Conservation (phyloP, 2,113 vertebrate genomes). For the Anoura caudifer region DNA sequence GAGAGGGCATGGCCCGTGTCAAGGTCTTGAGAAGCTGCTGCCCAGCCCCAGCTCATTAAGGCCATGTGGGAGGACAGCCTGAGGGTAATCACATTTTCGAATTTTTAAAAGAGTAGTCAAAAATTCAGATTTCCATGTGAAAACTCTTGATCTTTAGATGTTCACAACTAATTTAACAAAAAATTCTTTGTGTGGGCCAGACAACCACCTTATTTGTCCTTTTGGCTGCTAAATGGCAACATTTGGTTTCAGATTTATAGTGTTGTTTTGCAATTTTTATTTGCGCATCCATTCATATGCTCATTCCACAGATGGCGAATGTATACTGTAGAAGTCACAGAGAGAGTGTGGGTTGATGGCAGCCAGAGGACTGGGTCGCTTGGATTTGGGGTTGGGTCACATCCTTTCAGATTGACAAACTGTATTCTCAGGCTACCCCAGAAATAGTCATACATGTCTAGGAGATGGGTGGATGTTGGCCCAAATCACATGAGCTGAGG, state of each 20-base stretch:
- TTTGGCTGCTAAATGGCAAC: background rate
- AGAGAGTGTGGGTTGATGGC: background rate
- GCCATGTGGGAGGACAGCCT: background rate
- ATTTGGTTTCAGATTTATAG: background rate
- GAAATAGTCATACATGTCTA: background rate
- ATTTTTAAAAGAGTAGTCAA: background rate
- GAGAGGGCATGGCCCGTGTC: rapidly evolving
- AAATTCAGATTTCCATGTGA: background rate
- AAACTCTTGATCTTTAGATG: background rate
- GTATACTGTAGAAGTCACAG: too few relatives aligned
- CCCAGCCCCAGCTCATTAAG: background rate
- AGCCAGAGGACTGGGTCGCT: background rate
- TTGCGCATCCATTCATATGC: too few relatives aligned
- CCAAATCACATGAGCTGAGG: background rate
- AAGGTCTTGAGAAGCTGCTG: background rate
- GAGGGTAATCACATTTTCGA: background rate
- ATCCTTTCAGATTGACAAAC: background rate
- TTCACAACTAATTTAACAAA: background rate
- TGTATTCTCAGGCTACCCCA: background rate
- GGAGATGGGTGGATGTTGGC: background rate
- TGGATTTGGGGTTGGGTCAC: background rate
- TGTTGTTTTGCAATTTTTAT: background rate
- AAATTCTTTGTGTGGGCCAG: background rate
- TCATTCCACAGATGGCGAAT: background rate
- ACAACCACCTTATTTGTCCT: background rate